A percentile compares a stretch with the other conserved stretches of the same genome.
Conservation (phyloP, 2,113 vertebrate species). For the Thymallus thymallus region DNA sequence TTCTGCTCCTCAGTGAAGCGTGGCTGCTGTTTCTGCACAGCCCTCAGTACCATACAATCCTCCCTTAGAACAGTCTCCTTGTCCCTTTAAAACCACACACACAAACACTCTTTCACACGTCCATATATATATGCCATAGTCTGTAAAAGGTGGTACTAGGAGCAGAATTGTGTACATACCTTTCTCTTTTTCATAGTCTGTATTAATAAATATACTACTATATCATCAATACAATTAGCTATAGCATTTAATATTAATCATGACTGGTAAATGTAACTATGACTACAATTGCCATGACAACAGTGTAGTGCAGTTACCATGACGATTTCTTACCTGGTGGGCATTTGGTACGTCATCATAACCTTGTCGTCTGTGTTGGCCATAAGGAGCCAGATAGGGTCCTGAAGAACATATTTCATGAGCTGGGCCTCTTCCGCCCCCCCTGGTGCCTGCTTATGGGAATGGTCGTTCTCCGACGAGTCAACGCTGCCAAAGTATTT, state of each 20-base stretch:
- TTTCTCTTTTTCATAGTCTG: too few species aligned
- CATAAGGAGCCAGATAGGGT: constrained; percentile 92
- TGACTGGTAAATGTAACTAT: background rate
- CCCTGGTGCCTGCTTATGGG: constrained; percentile 74
- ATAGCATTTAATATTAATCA: background rate
- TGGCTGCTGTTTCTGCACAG: constrained; percentile 88
- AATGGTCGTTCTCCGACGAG: constrained; percentile 85
- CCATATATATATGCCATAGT: background rate
- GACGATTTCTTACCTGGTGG: constrained; percentile 75
- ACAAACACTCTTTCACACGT: background rate
- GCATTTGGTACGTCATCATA: constrained; percentile 94
- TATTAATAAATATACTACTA: too few species aligned
- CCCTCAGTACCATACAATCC: constrained; percentile 81
- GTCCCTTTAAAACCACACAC: constrained; percentile 70
- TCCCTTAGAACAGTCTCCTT: constrained; percentile 78
- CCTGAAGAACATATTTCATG: constrained; percentile 88
- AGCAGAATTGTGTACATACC: background rate
- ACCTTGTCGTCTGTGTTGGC: constrained; percentile 85
- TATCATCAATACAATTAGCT: background rate
- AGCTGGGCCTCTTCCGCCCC: constrained; percentile 77
- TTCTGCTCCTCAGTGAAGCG: constrained; percentile 86
- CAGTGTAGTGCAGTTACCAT: background rate
- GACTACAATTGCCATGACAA: background rate
- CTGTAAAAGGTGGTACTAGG: background rate
- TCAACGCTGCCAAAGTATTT: constrained; percentile 91